Evolutionary conservation across 2,888 invertebrate species (phyloP).

Genomic region (Ditylenchus weischeri): DNA sequence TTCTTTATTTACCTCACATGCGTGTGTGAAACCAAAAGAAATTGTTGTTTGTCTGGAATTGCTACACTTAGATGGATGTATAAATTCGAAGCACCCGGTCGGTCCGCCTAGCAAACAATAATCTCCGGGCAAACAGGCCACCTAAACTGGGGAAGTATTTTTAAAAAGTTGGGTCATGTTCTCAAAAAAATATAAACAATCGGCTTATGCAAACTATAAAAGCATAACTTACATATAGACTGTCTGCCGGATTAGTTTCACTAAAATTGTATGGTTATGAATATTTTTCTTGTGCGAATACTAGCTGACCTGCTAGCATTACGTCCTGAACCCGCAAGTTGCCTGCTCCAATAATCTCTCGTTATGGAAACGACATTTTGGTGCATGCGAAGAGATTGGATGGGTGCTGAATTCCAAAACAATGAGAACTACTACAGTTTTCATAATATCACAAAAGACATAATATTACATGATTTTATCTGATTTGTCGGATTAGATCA

Average conservation of each 20-base stretch:
- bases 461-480: too few species aligned
- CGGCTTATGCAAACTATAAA: neutral
- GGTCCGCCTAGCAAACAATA: slow-evolving; percentile 67
- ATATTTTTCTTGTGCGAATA: neutral
- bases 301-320: neutral
- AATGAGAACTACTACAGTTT: too few species aligned
- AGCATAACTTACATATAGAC: neutral
- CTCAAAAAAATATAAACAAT: too few species aligned
- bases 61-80: slow-evolving; percentile 76
- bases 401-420: slow-evolving; percentile 67
- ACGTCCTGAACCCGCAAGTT: slow-evolving; percentile 13
- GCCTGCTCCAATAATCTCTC: slow-evolving; percentile 6
- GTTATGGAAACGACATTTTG: slow-evolving; percentile 14
- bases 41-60: slow-evolving; percentile 17
- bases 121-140: slow-evolving; percentile 83
- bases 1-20: slow-evolving; percentile 26
- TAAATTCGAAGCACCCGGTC: slow-evolving; percentile 78
- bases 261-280: neutral
- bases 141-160: slow-evolving; percentile 66
- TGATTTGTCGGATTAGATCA: too few species aligned
- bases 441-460: too few species aligned
- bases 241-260: neutral
- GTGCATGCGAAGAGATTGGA: slow-evolving; percentile 75
- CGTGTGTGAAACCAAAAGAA: slow-evolving; percentile 18
- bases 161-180: neutral